Evolutionary conservation across 2,888 invertebrate genomes (phyloP), one percentile per base, ranked within the genome.

Genomic region (Melipona bicolor): DNA sequence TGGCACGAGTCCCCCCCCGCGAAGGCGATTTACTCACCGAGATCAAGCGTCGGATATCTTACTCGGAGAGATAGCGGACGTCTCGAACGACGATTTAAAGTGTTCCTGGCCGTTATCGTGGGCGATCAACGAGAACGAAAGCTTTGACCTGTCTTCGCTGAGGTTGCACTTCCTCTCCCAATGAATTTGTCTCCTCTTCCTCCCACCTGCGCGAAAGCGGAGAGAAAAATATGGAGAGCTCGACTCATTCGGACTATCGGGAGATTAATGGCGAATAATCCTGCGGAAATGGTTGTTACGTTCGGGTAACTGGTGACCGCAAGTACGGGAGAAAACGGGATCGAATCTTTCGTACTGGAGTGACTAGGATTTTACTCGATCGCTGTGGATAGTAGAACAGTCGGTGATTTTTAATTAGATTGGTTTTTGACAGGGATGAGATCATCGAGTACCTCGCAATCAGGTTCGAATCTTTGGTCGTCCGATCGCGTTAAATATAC

Each of bases 331-430:
- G 24, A 21, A 21, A 61, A 27, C 24, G 36, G 43, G 79, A 77
- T 83, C 62, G 77, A 67, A 78, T 83, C 77, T 79, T 72, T 43
- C 54, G 59, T 36, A 43, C 49, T 27, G 27, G 61, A 68, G 71
- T n/a, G 65, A 54, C 65, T 67, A 71, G 61, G 64, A 62, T 79
- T 84, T 77, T 65, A 72, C 36, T 68, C 13, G 52, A 36, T 19
- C 56, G 24, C 49, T 67, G 52, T 56, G 79, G 65, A 62, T 72
- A 72, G 73, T 70, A 76, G 81, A 83, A 83, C 86, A 81, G 89
- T 67, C 49, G 74, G 79, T 61, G 69, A 86, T 89, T 89, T 86
- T 79, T 84, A 89, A 86, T 81, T 78, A 81, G 87, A 86, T 79
- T 78, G 83, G 61, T 69, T 82, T 68, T 81, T 70, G 70, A 52